Evolutionary conservation across 2,113 vertebrate species (phyloP).

Genomic region (Urocolius indicus): DNA sequence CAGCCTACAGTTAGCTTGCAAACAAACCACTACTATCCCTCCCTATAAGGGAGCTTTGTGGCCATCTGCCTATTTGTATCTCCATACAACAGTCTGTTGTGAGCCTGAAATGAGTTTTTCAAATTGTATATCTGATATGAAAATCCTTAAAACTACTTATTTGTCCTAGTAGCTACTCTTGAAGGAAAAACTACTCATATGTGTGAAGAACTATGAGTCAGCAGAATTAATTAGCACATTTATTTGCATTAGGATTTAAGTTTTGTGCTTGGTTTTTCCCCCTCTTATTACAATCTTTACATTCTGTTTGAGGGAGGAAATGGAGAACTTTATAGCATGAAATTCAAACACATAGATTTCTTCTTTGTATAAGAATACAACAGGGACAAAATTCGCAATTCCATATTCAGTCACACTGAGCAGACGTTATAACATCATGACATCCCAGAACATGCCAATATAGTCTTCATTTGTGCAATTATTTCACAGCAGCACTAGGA

Average conservation of each 20-base stretch:
- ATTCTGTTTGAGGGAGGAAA: not conserved
- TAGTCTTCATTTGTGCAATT: not conserved
- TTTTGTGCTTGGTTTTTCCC: not conserved
- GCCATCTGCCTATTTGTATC: not conserved
- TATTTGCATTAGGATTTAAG: not conserved
- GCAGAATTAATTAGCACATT: not conserved
- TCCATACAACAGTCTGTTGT: not conserved
- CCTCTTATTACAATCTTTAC: not conserved
- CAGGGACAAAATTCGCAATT: constrained; percentile 18
- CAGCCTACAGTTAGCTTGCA: not conserved
- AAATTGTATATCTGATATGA: not conserved
- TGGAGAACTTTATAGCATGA: not conserved
- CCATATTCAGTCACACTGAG: not conserved
- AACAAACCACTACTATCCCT: not conserved
- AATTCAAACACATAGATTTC: not conserved
- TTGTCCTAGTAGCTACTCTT: not conserved
- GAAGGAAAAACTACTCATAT: not conserved
- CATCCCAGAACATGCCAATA: not conserved
- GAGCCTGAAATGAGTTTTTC: not conserved
- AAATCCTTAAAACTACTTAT: not conserved
- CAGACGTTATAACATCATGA: not conserved
- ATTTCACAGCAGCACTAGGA: constrained; percentile 2
- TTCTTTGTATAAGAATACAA: not conserved
- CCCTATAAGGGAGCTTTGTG: not conserved
- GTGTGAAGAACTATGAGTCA: not conserved